Conservation (phyloP, 2,888 invertebrate genomes). For the Entomobrya multifasciata region DNA sequence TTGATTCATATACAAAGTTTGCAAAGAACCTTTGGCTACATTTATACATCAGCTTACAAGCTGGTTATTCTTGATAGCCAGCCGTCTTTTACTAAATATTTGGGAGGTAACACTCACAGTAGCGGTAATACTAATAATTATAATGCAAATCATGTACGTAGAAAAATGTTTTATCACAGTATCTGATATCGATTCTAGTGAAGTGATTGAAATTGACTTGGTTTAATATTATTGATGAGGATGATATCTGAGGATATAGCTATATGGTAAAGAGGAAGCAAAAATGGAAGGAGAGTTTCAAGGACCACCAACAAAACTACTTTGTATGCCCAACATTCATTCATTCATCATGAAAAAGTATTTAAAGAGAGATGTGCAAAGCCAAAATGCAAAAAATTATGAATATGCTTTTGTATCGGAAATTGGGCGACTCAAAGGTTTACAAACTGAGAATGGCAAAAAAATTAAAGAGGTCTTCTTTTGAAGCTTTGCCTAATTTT, state of each 20-base stretch:
- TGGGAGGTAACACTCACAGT: too few relatives aligned
- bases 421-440: too few relatives aligned
- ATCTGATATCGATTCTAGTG: constrained; percentile 46
- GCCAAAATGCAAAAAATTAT: too few relatives aligned
- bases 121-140: constrained; percentile 46
- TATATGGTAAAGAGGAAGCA: constrained; percentile 24
- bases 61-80: constrained; percentile 1
- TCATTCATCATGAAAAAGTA: too few relatives aligned
- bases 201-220: constrained; percentile 67
- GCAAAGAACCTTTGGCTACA: too few relatives aligned
- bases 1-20: too few relatives aligned
- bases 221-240: constrained; percentile 18
- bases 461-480: too few relatives aligned
- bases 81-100: neutral
- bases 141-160: constrained; percentile 65
- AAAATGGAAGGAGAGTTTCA: constrained; percentile 55
- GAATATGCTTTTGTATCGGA: too few relatives aligned
- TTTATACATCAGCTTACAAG: too few relatives aligned
- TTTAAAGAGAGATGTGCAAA: too few relatives aligned
- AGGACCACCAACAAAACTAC: constrained; percentile 69
- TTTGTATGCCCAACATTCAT: neutral
- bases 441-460: too few relatives aligned
- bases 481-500: too few relatives aligned
- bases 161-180: constrained; percentile 31
- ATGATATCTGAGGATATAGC: neutral